These are phyloP conservation scores for Melanotaenia boesemani DNA, from an alignment of 2,797 vertebrate species.

Conservation along the genomic window DNA sequence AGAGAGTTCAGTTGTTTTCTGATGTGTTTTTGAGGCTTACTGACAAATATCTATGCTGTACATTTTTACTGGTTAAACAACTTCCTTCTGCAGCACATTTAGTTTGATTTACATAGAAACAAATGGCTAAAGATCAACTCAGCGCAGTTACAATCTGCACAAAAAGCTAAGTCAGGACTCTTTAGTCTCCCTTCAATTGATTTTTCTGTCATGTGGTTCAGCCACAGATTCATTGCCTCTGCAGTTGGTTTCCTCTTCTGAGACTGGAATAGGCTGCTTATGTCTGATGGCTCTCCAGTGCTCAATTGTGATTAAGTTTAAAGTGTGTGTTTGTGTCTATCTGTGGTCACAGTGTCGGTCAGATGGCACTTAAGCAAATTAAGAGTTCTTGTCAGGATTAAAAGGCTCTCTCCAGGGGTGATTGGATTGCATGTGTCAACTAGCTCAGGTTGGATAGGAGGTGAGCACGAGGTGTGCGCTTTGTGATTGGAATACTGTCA, in stretches of 20 bases:
- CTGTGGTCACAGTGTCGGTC: slow-evolving; percentile 54
- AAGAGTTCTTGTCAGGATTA: slow-evolving; percentile 80
- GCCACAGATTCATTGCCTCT: slow-evolving; percentile 70
- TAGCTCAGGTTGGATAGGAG: slow-evolving; percentile 32
- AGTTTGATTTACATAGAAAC: slow-evolving; percentile 42
- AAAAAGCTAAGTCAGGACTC: slow-evolving; percentile 70
- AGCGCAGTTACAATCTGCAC: slow-evolving; percentile 47
- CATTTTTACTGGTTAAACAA: slow-evolving; percentile 1
- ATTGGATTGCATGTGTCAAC: slow-evolving; percentile 63
- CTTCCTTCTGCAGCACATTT: slow-evolving; percentile 7
- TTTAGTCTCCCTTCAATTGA: slow-evolving; percentile 61
- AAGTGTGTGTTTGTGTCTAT: slow-evolving; percentile 39
- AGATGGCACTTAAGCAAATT: slow-evolving; percentile 83
- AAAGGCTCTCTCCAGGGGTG: slow-evolving; percentile 49
- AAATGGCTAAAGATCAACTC: slow-evolving; percentile 44
- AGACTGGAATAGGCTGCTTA: slow-evolving; percentile 44
- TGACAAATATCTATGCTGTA: background rate
- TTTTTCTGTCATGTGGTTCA: slow-evolving; percentile 56
- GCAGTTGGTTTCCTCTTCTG: slow-evolving; percentile 59
- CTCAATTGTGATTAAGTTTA: slow-evolving; percentile 71
- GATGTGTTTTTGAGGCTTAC: background rate
- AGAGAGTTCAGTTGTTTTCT: background rate
- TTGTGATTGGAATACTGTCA: slow-evolving; percentile 23
- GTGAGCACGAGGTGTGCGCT: slow-evolving; percentile 28
- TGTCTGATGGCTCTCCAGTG: slow-evolving; percentile 48